Conservation (phyloP, 2,888 invertebrate genomes). For the Asteroscopus sphinx region DNA sequence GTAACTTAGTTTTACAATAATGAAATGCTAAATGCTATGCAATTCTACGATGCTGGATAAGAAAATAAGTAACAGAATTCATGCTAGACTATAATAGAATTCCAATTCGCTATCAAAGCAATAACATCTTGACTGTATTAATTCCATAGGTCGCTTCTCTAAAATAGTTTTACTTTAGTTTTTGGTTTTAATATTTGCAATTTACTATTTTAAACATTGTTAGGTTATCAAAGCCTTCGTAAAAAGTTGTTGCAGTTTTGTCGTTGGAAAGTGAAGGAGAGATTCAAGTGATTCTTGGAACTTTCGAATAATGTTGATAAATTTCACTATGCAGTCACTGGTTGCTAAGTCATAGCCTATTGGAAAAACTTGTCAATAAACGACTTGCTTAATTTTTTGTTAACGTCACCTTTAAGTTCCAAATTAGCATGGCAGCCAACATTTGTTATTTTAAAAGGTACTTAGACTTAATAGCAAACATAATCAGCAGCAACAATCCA, state of each 20-base stretch:
- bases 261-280: neutral
- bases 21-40: conserved; percentile 53
- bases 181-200: conserved; percentile 8
- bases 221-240: neutral
- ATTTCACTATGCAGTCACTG: no score
- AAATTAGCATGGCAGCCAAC: conserved; percentile 3
- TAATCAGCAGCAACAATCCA: conserved; percentile 45
- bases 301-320: no score
- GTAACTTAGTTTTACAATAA: conserved; percentile 37
- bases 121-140: conserved; percentile 54
- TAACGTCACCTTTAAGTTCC: neutral
- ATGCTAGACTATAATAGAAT: conserved; percentile 57
- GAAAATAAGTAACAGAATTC: conserved; percentile 55
- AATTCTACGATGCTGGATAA: conserved; percentile 56
- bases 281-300: no score
- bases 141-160: conserved; percentile 46
- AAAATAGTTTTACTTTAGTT: conserved; percentile 31
- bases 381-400: neutral
- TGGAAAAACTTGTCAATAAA: neutral
- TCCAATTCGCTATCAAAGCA: conserved; percentile 55
- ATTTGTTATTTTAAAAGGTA: conserved; percentile 22
- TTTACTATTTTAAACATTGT: conserved; percentile 15
- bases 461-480: conserved; percentile 35
- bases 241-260: neutral
- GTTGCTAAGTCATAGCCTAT: neutral